Percentiles rank a stretch among this genome's conserved stretches.
These are phyloP conservation scores for Teleiodes luculella DNA, from an alignment of 2,888 invertebrate species.

Conservation along the genomic window DNA sequence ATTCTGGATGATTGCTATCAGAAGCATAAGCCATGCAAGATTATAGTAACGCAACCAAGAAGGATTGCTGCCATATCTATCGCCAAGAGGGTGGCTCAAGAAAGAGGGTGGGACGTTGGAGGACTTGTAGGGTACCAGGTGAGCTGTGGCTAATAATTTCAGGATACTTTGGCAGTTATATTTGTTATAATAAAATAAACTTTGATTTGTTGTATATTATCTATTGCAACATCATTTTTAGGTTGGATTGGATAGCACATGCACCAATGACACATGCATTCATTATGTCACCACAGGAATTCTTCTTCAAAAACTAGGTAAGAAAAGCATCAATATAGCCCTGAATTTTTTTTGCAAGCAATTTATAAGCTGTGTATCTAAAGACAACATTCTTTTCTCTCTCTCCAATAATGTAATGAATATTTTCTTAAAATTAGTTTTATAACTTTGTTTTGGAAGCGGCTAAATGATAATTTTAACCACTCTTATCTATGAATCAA, in stretches of 20 bases:
- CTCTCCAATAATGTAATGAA: too few relatives aligned
- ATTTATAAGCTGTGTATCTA: too few relatives aligned
- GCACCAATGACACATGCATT: constrained; percentile 84
- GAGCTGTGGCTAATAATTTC: neutral
- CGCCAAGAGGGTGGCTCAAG: constrained; percentile 89
- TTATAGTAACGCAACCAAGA: constrained; percentile 95
- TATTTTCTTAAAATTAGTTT: too few relatives aligned
- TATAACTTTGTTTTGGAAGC: too few relatives aligned
- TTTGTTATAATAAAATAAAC: too few relatives aligned
- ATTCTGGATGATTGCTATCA: constrained; percentile 88
- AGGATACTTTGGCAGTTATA: too few relatives aligned
- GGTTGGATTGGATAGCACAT: constrained; percentile 84
- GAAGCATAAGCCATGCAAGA: constrained; percentile 85
- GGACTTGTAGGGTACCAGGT: constrained; percentile 94
- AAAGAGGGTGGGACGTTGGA: constrained; percentile 90
- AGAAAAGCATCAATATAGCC: constrained; percentile 12
- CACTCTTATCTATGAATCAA: too few relatives aligned
- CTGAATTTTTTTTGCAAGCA: too few relatives aligned
- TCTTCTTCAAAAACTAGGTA: constrained; percentile 85
- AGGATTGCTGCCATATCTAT: constrained; percentile 95
- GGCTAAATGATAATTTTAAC: too few relatives aligned
- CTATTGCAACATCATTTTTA: too few relatives aligned
- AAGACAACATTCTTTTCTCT: too few relatives aligned
- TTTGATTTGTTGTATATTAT: too few relatives aligned
- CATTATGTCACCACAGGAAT: constrained; percentile 94